Base-by-base conservation (phyloP, 2,113 vertebrate genomes). In the Apodemus sylvaticus region DNA sequence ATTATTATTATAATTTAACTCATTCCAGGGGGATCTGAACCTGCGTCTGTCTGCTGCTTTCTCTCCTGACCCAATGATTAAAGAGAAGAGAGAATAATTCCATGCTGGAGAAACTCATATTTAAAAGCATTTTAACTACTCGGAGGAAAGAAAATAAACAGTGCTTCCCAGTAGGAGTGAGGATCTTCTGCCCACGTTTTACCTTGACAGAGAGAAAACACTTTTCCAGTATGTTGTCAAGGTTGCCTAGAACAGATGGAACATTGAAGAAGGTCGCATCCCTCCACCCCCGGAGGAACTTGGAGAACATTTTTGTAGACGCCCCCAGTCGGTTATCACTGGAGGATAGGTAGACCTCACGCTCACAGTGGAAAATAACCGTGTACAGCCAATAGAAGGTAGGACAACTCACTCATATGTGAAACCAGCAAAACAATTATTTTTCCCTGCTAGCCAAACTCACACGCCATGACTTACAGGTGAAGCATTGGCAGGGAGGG, bases 211-310 rank as follows among this genome's bases (percentile, higher is more conserved):
- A 70, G 55, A 96, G 96, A 95, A 82, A 95, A 96, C 5, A 76
- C 87, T 53, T 70, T 95, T 88, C 53, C 60, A 39, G 76, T 94
- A 95, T 96, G 51, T 48, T 55, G 76, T 95, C 91, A 96, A 51
- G 70, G 76, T 95, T 96, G 42, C 85, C 22, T 68, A 77, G 93
- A 96, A 94, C 6, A 5, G 83, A 93, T 76, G 93, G 45, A 95
- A 66, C 89, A 55, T 94, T 88, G 82, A 93, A 74, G 87, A 97
- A 48, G 97, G 10, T 26, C 87, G 73, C 58, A 55, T 34, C 62
- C 86, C 10, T 5, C 36, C 9, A 22, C 39, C 62, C 26, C 68
- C 96, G 91, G 83, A 12, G 2, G 48, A 89, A 71, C 68, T 53
- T 1, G 60, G 45, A 2, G 94, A 93, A 90, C 42, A 24, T 93